Evolutionary conservation across 2,888 invertebrate genomes (phyloP).

Genomic region (Netelia virgata): DNA sequence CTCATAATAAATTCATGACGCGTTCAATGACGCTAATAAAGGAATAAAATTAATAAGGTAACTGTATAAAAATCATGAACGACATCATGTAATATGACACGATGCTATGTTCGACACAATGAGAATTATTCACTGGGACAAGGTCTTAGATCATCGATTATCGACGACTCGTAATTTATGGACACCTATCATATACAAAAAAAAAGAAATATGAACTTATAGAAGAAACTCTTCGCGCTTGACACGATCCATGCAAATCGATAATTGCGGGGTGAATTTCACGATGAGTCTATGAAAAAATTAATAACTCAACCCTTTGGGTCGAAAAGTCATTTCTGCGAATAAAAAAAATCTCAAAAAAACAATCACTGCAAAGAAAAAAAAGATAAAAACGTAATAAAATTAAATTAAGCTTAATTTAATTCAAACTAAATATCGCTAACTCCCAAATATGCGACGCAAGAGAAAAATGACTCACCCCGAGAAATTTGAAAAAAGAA

Average conservation of each 20-base stretch:
- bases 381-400: neutral
- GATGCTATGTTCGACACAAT: constrained; percentile 29
- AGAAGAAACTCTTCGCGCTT: constrained; percentile 20
- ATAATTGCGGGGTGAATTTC: constrained; percentile 30
- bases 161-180: constrained; percentile 54
- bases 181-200: constrained; percentile 15
- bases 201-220: neutral
- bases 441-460: neutral
- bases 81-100: neutral
- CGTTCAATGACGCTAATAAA: constrained; percentile 29
- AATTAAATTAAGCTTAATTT: neutral
- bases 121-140: constrained; percentile 64
- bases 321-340: neutral
- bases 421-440: neutral
- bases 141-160: constrained; percentile 64
- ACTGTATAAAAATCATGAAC: constrained; percentile 22
- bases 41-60: constrained; percentile 27
- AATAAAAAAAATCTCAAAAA: neutral
- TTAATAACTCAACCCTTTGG: neutral
- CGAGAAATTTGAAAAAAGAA: neutral
- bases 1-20: constrained; percentile 42
- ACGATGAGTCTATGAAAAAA: neutral
- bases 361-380: neutral
- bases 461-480: neutral
- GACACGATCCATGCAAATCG: constrained; percentile 16